Percentiles rank a stretch among this genome's conserved stretches.
Conservation (phyloP, 2,797 vertebrate genomes). For the Sebastes taczanowskii region DNA sequence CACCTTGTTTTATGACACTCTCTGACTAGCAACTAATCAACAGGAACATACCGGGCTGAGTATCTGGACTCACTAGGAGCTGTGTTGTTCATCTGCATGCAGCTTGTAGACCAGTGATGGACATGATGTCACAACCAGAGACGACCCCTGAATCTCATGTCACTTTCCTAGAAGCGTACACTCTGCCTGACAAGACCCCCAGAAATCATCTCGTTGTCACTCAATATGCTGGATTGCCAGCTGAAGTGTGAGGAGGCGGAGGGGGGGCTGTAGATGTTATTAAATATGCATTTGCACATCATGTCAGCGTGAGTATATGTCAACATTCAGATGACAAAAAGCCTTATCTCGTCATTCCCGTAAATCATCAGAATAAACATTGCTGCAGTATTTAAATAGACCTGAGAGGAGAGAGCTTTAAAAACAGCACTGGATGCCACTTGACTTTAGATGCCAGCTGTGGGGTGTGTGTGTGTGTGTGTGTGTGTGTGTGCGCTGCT, state of each 20-base stretch:
- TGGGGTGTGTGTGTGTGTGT: background rate
- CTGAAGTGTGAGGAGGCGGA: background rate
- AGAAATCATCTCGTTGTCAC: slow-evolving; percentile 35
- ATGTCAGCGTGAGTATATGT: slow-evolving; percentile 40
- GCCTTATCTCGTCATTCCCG: slow-evolving; percentile 30
- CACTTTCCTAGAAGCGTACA: background rate
- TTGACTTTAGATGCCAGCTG: slow-evolving; percentile 11
- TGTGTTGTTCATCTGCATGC: slow-evolving; percentile 6
- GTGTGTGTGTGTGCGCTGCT: background rate
- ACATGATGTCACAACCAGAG: slow-evolving; percentile 24
- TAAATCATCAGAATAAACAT: slow-evolving; percentile 38
- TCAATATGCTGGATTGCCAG: slow-evolving; percentile 15
- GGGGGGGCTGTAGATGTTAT: slow-evolving; percentile 21
- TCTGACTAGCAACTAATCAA: background rate
- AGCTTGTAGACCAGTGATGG: background rate
- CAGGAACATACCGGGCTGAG: background rate
- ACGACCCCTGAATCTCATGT: slow-evolving; percentile 9
- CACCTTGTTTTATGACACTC: background rate
- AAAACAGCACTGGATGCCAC: background rate
- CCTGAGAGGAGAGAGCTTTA: background rate
- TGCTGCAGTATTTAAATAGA: slow-evolving; percentile 12
- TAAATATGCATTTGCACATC: slow-evolving; percentile 54
- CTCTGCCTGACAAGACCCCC: slow-evolving; percentile 22
- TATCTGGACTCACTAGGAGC: background rate
- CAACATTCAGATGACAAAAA: slow-evolving; percentile 35